These are phyloP conservation scores for Lamellibrachia luymesi DNA, from an alignment of 1,140 invertebrate genomes.

Conservation along the genomic window DNA sequence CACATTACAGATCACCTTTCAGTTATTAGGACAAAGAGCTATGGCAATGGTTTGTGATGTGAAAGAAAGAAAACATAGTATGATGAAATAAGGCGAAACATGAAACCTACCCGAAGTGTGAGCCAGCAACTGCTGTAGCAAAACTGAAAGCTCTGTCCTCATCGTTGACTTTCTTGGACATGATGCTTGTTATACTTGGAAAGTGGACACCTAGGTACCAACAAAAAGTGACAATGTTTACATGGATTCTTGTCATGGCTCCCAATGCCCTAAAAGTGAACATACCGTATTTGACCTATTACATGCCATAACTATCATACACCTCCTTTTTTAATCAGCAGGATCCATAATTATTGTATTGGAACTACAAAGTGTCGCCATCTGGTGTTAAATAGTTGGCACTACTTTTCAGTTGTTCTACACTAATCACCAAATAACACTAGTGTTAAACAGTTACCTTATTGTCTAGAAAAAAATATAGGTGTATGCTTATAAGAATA, in stretches of 20 bases:
- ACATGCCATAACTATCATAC: too few species aligned
- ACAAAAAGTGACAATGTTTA: slow-evolving; percentile 13
- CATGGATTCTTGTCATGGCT: not conserved
- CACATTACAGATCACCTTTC: too few species aligned
- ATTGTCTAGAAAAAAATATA: too few species aligned
- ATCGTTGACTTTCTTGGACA: slow-evolving; percentile 67
- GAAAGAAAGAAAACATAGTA: slow-evolving; percentile 3
- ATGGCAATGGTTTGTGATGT: not conserved
- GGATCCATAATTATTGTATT: too few species aligned
- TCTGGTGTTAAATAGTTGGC: too few species aligned
- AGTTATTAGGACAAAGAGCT: not conserved
- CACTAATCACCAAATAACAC: too few species aligned
- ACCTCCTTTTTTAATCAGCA: too few species aligned
- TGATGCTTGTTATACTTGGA: slow-evolving; percentile 72
- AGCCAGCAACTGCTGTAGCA: slow-evolving; percentile 68
- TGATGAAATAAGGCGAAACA: not conserved
- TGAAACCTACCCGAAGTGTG: slow-evolving; percentile 57
- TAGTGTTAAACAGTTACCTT: too few species aligned
- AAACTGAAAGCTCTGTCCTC: slow-evolving; percentile 71
- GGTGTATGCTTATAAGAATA: too few species aligned
- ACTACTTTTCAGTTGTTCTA: too few species aligned
- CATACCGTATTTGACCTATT: too few species aligned
- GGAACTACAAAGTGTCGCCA: too few species aligned
- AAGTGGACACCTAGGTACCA: slow-evolving; percentile 64
- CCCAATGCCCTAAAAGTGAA: not conserved